These are phyloP conservation scores for Glaucomys volans DNA, from an alignment of 2,113 vertebrate genomes.

Conservation along the genomic window DNA sequence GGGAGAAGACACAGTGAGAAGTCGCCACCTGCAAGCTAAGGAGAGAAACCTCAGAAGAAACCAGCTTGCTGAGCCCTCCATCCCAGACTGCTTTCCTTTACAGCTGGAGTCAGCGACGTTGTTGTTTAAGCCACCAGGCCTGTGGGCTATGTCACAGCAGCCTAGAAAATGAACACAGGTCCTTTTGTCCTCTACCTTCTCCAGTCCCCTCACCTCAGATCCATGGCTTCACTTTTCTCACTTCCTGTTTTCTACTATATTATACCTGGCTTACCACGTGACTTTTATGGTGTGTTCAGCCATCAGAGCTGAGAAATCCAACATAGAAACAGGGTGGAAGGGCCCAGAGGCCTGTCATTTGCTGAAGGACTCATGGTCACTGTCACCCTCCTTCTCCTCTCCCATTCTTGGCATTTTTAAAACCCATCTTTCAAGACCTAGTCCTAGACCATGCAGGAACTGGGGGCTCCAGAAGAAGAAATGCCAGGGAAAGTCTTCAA, in stretches of 20 bases:
- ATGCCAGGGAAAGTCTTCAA: neutral
- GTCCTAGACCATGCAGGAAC: neutral
- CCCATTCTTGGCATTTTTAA: neutral
- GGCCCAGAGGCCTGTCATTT: neutral
- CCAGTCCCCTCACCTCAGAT: fast-evolving
- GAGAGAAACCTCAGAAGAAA: too few species aligned
- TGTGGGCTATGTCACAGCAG: neutral
- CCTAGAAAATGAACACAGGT: too few species aligned
- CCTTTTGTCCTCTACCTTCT: neutral
- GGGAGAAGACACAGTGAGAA: neutral
- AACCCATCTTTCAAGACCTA: neutral
- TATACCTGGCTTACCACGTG: neutral
- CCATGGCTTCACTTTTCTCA: neutral
- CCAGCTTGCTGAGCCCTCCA: neutral
- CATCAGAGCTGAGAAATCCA: neutral
- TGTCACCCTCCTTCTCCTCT: neutral
- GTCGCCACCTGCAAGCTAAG: too few species aligned
- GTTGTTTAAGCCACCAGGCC: neutral
- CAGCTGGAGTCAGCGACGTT: neutral
- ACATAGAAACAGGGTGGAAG: neutral
- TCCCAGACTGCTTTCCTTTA: neutral
- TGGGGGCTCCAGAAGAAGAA: neutral
- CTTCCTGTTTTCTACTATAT: neutral
- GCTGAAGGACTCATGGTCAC: neutral
- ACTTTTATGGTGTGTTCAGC: neutral